Conservation (phyloP, 1,140 invertebrate genomes). For the Diabrotica virgifera region DNA sequence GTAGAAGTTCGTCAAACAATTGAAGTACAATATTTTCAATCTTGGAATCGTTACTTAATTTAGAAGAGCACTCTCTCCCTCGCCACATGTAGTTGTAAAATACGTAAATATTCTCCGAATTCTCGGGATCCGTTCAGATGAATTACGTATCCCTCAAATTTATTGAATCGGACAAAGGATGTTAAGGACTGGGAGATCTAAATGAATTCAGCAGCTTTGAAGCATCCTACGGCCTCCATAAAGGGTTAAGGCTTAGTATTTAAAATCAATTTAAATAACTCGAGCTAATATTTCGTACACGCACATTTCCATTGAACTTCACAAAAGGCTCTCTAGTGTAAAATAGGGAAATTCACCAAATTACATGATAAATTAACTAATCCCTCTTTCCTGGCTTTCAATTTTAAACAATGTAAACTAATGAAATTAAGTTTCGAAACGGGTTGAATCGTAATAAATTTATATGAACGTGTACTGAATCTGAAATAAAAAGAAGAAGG, state of each 20-base stretch:
- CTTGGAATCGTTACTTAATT: no score
- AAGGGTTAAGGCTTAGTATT: conserved; percentile 23
- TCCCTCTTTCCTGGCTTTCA: conserved; percentile 43
- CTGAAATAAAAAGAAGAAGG: conserved; percentile 38
- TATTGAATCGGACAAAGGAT: conserved; percentile 6
- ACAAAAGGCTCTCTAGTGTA: conserved; percentile 38
- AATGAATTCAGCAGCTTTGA: conserved; percentile 23
- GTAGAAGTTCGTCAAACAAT: no score
- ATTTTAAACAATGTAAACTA: conserved; percentile 49
- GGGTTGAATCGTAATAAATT: conserved; percentile 50
- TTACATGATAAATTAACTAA: conserved; percentile 50
- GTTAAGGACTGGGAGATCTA: background rate
- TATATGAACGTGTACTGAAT: conserved; percentile 45
- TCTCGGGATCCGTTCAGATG: background rate
- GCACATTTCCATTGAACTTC: conserved; percentile 37
- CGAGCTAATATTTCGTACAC: conserved; percentile 37
- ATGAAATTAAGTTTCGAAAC: conserved; percentile 49
- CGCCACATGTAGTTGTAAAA: no score
- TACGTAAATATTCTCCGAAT: background rate
- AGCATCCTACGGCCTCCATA: background rate
- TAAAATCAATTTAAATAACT: conserved; percentile 37
- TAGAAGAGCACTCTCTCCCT: no score
- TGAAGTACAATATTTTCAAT: no score
- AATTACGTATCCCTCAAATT: background rate
- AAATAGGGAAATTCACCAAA: conserved; percentile 42